These are phyloP conservation scores for Brachypodius melanocephalos DNA, from an alignment of 2,113 vertebrate genomes.

Conservation along the genomic window DNA sequence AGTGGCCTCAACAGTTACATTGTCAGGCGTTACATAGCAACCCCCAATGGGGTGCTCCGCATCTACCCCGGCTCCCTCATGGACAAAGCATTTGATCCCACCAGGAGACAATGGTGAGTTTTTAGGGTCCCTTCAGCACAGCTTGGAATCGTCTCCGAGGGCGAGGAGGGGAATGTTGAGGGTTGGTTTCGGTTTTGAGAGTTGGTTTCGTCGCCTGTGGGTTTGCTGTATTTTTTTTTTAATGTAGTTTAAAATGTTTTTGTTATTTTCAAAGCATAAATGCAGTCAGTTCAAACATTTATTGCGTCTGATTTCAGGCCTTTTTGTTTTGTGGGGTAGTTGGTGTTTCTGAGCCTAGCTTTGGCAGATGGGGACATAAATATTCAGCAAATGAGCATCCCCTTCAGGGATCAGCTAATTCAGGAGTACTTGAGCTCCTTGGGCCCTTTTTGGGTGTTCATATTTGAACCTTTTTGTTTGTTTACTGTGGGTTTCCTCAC, in stretches of 20 bases:
- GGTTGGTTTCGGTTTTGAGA: neutral
- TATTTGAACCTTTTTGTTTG: neutral
- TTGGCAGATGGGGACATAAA: slow-evolving; percentile 14
- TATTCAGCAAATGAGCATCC: neutral
- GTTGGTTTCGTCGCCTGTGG: neutral
- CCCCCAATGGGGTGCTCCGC: slow-evolving; percentile 98
- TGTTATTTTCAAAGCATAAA: accelerated
- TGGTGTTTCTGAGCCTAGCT: neutral
- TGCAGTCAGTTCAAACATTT: neutral
- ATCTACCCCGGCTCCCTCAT: slow-evolving; percentile 99
- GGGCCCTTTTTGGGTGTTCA: neutral
- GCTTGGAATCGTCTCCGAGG: slow-evolving; percentile 21
- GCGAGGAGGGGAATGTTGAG: neutral
- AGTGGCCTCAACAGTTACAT: slow-evolving; percentile 98
- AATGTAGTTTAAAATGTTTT: neutral
- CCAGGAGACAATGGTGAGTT: slow-evolving; percentile 98
- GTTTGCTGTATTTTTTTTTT: no score
- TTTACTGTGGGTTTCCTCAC: neutral
- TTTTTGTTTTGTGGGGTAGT: neutral
- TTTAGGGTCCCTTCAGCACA: slow-evolving; percentile 58
- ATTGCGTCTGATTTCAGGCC: neutral
- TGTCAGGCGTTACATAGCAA: slow-evolving; percentile 99
- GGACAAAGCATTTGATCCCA: slow-evolving; percentile 99
- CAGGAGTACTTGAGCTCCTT: neutral
- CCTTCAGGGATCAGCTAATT: neutral